A percentile compares a stretch with the other conserved stretches of the same genome.
Evolutionary conservation across 2,797 vertebrate species (phyloP).

Genomic region (Onychomys leucogaster): DNA sequence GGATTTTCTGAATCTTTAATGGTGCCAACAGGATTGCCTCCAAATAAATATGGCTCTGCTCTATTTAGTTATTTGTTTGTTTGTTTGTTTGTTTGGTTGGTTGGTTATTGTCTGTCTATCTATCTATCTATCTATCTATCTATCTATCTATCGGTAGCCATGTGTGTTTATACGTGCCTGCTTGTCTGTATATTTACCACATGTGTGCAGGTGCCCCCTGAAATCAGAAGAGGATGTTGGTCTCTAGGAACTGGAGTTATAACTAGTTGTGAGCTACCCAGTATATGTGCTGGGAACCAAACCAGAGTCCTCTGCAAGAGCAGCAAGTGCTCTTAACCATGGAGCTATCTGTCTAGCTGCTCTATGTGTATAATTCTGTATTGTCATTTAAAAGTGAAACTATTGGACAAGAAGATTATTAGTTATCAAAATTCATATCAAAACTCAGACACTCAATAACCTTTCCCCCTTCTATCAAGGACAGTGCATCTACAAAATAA

Average conservation of each 20-base stretch:
- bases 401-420: conserved; percentile 37
- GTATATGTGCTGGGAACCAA: background rate
- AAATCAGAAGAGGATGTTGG: background rate
- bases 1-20: conserved; percentile 52
- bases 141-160: background rate
- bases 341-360: background rate
- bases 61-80: no score
- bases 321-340: background rate
- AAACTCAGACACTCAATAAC: background rate
- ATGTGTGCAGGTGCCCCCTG: background rate
- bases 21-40: conserved; percentile 27
- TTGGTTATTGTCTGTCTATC: no score
- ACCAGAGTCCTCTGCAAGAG: background rate
- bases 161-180: background rate
- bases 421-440: conserved; percentile 52
- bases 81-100: no score
- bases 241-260: background rate
- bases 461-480: background rate
- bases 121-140: background rate
- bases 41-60: conserved; percentile 23
- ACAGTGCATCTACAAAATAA: conserved; percentile 40
- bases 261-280: background rate
- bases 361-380: background rate
- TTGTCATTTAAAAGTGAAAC: conserved; percentile 36
- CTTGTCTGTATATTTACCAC: background rate